Conservation (phyloP, 2,888 invertebrate species). For the Agonopterix alstromeriana region DNA sequence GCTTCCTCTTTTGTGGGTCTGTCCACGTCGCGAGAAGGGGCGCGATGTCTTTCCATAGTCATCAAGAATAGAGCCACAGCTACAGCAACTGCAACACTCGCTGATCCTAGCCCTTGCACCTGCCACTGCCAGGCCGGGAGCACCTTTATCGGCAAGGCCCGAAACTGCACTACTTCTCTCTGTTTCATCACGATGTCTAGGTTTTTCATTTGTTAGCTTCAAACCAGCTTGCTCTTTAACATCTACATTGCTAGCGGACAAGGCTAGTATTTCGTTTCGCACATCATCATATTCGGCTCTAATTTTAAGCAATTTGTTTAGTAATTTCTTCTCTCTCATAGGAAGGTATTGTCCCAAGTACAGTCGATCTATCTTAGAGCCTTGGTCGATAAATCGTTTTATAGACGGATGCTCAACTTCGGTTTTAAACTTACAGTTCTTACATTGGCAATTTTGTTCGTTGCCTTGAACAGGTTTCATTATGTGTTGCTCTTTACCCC, state of each 20-base stretch:
- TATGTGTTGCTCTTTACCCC: slow-evolving; percentile 24
- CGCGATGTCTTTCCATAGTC: no score
- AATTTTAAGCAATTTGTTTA: slow-evolving; percentile 41
- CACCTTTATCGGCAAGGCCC: slow-evolving; percentile 34
- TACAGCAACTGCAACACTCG: slow-evolving; percentile 45
- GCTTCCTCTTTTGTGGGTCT: no score
- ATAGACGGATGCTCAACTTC: slow-evolving; percentile 30
- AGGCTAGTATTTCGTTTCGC: slow-evolving; percentile 28
- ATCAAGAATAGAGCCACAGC: slow-evolving; percentile 22
- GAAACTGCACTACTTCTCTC: slow-evolving; percentile 27
- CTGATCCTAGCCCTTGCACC: slow-evolving; percentile 16
- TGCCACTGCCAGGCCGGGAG: slow-evolving; percentile 14
- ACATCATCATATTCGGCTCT: slow-evolving; percentile 46
- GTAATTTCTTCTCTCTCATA: slow-evolving; percentile 35
- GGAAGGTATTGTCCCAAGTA: slow-evolving; percentile 38
- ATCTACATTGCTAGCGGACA: slow-evolving; percentile 27
- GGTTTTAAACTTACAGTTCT: slow-evolving; percentile 32
- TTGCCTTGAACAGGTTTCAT: slow-evolving; percentile 27
- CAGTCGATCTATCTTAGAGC: slow-evolving; percentile 34
- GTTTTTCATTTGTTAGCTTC: slow-evolving; percentile 13
- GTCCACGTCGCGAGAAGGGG: background rate
- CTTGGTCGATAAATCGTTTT: slow-evolving; percentile 21
- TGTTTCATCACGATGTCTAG: slow-evolving; percentile 14
- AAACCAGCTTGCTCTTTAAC: slow-evolving; percentile 22
- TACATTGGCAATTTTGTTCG: slow-evolving; percentile 33